Conservation (phyloP, 2,888 invertebrate genomes). For the Ophion ellenae region DNA sequence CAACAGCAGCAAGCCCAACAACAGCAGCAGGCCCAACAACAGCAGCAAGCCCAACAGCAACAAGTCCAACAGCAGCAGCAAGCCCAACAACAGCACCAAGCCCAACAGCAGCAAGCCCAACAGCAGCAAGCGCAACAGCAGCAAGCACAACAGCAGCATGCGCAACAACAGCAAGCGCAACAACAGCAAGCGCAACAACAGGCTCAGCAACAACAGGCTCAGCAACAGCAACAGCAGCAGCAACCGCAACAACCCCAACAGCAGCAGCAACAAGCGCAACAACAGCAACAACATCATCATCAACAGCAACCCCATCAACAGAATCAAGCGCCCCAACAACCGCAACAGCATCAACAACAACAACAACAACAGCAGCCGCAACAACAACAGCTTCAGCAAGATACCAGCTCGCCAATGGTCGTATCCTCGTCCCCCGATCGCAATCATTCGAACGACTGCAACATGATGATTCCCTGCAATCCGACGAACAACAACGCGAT, state of each 20-base stretch:
- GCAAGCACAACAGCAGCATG: conserved; percentile 76
- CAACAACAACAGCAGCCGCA: conserved; percentile 76
- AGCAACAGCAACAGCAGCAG: conserved; percentile 76
- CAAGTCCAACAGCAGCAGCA: conserved; percentile 71
- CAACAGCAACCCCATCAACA: conserved; percentile 75
- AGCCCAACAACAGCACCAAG: conserved; percentile 62
- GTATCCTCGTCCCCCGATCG: conserved; percentile 73
- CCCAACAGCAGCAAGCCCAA: conserved; percentile 76
- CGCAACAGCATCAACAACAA: conserved; percentile 77
- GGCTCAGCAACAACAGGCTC: conserved; percentile 76
- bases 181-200: conserved; percentile 76
- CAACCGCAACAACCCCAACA: conserved; percentile 76
- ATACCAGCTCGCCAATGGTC: conserved; percentile 69
- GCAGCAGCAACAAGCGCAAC: conserved; percentile 75
- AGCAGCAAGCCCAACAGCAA: conserved; percentile 76
- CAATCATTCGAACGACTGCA: conserved; percentile 74
- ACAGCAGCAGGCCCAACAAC: conserved; percentile 77
- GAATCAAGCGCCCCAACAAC: conserved; percentile 69
- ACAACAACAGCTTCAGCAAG: conserved; percentile 74
- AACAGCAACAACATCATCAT: conserved; percentile 77
- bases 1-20: conserved; percentile 72
- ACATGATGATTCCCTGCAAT: conserved; percentile 75
- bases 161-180: conserved; percentile 75
- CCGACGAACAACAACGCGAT: conserved; percentile 66
- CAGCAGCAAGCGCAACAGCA: conserved; percentile 75